These are phyloP conservation scores for Pollicipes pollicipes DNA, from an alignment of 1,140 invertebrate species.

Conservation along the genomic window DNA sequence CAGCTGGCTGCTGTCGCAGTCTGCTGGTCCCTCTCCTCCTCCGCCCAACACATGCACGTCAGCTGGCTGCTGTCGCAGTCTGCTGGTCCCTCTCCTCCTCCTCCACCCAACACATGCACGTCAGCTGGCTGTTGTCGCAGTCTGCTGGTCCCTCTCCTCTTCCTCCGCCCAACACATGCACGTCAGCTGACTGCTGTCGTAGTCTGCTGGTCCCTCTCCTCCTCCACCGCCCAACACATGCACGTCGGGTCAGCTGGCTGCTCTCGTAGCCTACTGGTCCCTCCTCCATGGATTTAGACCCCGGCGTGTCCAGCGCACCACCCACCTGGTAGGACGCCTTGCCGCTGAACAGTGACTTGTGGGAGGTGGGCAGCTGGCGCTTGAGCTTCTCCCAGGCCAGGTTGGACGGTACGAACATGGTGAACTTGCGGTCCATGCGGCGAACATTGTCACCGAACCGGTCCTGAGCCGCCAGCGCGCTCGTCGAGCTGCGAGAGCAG, in stretches of 20 bases:
- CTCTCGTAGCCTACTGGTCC: too few relatives aligned
- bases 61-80: too few relatives aligned
- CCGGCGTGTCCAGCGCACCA: background rate
- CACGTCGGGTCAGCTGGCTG: too few relatives aligned
- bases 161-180: too few relatives aligned
- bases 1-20: too few relatives aligned
- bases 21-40: too few relatives aligned
- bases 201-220: background rate
- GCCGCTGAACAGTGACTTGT: constrained; percentile 63
- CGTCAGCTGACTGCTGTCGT: background rate
- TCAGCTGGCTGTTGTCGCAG: too few relatives aligned
- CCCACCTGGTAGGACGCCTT: constrained; percentile 56
- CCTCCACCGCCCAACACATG: background rate
- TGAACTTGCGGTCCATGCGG: constrained; percentile 57
- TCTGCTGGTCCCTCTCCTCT: too few relatives aligned
- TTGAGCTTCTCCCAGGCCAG: constrained; percentile 49
- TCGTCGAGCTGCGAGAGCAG: background rate
- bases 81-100: too few relatives aligned
- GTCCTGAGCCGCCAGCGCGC: background rate
- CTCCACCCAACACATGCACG: too few relatives aligned
- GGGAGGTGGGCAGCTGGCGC: constrained; percentile 47
- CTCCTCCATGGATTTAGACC: background rate
- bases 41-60: too few relatives aligned
- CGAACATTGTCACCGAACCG: background rate
- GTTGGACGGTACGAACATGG: constrained; percentile 77